Evolutionary conservation across 2,797 vertebrate genomes (phyloP).

Genomic region (Macrochelys suwanniensis): DNA sequence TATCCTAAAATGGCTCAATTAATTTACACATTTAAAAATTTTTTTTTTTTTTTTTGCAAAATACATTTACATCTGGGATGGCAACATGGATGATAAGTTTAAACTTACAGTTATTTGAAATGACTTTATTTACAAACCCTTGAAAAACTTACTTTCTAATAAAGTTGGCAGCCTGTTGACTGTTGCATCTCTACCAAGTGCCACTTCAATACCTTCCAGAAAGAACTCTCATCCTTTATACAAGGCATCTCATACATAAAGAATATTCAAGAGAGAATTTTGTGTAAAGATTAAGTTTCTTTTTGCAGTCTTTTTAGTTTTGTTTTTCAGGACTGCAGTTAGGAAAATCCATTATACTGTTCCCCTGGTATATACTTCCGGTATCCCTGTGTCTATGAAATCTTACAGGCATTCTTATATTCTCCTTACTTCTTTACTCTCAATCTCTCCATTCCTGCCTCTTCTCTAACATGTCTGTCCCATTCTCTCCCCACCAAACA

Average conservation of each 20-base stretch:
- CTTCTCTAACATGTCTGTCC: background rate
- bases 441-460: background rate
- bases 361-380: background rate
- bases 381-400: background rate
- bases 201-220: constrained; percentile 12
- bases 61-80: constrained; percentile 15
- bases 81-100: constrained; percentile 42
- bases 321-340: background rate
- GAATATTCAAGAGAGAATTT: background rate
- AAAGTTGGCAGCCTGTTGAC: constrained; percentile 5
- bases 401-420: background rate
- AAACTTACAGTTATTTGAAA: constrained; percentile 49
- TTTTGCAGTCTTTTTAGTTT: background rate
- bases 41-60: constrained; percentile 4
- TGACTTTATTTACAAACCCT: constrained; percentile 34
- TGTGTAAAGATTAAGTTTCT: constrained; percentile 8
- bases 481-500: background rate
- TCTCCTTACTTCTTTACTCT: background rate
- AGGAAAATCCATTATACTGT: background rate
- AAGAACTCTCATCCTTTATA: background rate
- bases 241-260: background rate
- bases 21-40: constrained; percentile 46
- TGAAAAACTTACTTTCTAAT: constrained; percentile 48
- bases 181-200: constrained; percentile 21
- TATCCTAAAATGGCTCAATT: constrained; percentile 58